Evolutionary conservation across 1,140 invertebrate species (phyloP).

Genomic region (Pseudomyrmex cubaensis): DNA sequence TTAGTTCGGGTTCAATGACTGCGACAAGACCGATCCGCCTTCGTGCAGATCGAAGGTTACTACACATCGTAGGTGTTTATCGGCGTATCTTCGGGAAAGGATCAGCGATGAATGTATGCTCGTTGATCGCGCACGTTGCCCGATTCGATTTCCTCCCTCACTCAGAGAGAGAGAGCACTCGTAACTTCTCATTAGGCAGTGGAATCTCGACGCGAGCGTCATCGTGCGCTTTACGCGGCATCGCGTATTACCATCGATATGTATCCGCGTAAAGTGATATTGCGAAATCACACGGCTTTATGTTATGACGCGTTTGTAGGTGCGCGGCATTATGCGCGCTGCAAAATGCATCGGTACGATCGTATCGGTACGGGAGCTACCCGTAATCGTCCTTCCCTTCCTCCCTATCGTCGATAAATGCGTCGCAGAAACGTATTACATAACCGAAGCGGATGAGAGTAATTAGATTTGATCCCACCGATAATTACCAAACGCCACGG

Average conservation of each 20-base stretch:
- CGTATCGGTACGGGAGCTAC: background rate
- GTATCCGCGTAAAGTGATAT: background rate
- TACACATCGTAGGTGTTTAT: conserved; percentile 60
- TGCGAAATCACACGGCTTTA: conserved; percentile 5
- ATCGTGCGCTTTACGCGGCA: background rate
- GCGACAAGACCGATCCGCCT: conserved; percentile 8
- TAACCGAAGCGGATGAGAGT: conserved; percentile 36
- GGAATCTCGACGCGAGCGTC: background rate
- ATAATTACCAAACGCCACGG: conserved; percentile 25
- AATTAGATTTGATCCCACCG: conserved; percentile 44
- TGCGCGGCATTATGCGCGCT: background rate
- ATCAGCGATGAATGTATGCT: background rate
- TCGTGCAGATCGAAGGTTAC: conserved; percentile 23
- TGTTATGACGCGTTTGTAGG: background rate
- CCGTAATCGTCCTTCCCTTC: background rate
- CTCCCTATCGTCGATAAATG: background rate
- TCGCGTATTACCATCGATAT: background rate
- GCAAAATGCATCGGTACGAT: conserved; percentile 19
- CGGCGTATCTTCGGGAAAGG: conserved; percentile 21
- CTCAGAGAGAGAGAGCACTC: background rate
- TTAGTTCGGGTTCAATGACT: conserved; percentile 20
- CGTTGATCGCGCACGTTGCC: conserved; percentile 38
- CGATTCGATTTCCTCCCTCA: conserved; percentile 38
- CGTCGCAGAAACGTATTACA: conserved; percentile 30
- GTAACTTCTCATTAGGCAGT: conserved; percentile 35